These are phyloP conservation scores for Nasonia oneida DNA, from an alignment of 2,888 invertebrate genomes.

Conservation along the genomic window DNA sequence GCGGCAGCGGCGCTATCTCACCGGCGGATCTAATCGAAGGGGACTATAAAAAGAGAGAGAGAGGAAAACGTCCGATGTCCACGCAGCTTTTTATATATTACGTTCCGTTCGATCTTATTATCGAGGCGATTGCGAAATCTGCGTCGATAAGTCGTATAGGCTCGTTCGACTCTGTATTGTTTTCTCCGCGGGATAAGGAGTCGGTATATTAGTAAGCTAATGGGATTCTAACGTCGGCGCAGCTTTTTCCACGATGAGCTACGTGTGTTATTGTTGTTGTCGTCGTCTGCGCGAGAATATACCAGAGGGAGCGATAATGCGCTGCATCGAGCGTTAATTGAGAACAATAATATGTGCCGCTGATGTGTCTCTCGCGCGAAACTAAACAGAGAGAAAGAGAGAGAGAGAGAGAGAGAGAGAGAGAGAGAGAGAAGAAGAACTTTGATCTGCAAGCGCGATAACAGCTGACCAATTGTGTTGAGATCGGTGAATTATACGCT, in stretches of 20 bases:
- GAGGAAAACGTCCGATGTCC: not conserved
- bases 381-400: conserved; percentile 16
- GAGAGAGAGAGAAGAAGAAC: not conserved
- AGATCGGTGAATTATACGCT: not conserved
- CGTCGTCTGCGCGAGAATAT: conserved; percentile 3
- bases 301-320: conserved; percentile 23
- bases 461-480: not conserved
- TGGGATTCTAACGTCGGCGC: not conserved
- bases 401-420: too few relatives aligned
- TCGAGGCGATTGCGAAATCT: not conserved
- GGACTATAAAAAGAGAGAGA: not conserved
- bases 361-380: not conserved
- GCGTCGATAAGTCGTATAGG: not conserved
- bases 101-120: not conserved
- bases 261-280: not conserved
- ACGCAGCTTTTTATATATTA: not conserved
- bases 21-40: conserved; percentile 16
- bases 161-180: not conserved
- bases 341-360: conserved; percentile 6
- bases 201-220: not conserved
- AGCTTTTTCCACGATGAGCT: not conserved
- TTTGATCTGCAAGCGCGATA: not conserved
- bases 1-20: not conserved
- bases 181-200: not conserved
- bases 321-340: conserved; percentile 26